Evolutionary conservation across 2,888 invertebrate species (phyloP), one percentile per base, ranked within the genome.

Genomic region (Pimpla rufipes): DNA sequence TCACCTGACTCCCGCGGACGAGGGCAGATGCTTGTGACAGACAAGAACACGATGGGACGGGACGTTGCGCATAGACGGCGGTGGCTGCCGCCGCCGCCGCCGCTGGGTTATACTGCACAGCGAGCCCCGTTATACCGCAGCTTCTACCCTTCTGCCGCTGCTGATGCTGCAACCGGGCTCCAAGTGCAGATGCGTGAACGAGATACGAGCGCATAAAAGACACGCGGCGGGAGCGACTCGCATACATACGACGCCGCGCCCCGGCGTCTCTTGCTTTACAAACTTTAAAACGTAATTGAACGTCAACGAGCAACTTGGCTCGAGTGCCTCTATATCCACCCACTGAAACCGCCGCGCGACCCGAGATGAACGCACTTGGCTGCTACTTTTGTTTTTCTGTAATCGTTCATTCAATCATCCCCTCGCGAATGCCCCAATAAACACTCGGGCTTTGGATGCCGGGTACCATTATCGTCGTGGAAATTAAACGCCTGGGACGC

Each of bases 201-300:
- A 89, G 90, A 91, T 90, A 91, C 87, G 87, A 88, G 87, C 87
- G 87, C 83, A 89, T 89, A 91, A 91, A 91, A 90, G 90, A 87
- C 88, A 85, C 85, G 87, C 89, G 85, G 85, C 78, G 88, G 83
- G 83, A 86, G 81, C 29, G 80, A 52, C 67, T 79, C 71, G 45
- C 71, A 75, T 74, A 83, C 84, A 75, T 71, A 83, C 84, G 84
- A 37, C 85, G 86, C 83, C 29, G 29, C 29, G 29, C 29, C n/a
- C 29, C 29, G 77, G 87, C 83, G 82, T 85, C 82, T 87, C 85
- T 86, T 81, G 87, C 87, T 86, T 87, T 86, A 84, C 88, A 88
- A 90, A 91, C 88, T 90, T 91, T 88, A 88, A 89, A 90, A 88
- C 89, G 89, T 90, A 91, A 91, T 91, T 91, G 91, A 91, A 90